Percentiles rank a stretch among this genome's conserved stretches.
Evolutionary conservation across 2,888 invertebrate species (phyloP).

Genomic region (Xestobium rufovillosum): DNA sequence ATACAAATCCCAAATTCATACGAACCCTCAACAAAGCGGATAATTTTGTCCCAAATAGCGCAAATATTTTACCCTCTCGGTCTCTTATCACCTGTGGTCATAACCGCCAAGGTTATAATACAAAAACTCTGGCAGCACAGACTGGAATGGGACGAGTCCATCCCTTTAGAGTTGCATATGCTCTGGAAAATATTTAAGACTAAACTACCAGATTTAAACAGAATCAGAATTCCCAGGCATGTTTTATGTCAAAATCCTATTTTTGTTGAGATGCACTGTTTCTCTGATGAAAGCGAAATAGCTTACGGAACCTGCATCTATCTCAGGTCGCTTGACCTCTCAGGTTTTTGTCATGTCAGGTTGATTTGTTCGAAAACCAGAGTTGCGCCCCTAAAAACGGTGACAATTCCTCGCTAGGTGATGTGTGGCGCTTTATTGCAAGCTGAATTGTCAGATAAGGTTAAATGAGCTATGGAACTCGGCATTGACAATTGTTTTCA

Average conservation of each 20-base stretch:
- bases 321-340: constrained; percentile 3
- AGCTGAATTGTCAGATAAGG: constrained; percentile 18
- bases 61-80: constrained; percentile 14
- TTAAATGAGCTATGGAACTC: constrained; percentile 10
- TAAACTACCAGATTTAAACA: constrained; percentile 6
- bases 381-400: neutral
- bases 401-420: constrained; percentile 24
- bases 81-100: constrained; percentile 11
- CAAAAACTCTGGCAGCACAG: constrained; percentile 15
- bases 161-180: constrained; percentile 7
- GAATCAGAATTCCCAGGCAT: constrained; percentile 6
- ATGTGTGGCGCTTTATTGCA: constrained; percentile 27
- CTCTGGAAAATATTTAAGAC: constrained; percentile 5
- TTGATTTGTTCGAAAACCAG: neutral
- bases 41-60: no score
- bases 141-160: constrained; percentile 13
- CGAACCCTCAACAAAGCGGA: no score
- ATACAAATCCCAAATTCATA: no score
- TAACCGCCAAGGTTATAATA: constrained; percentile 13
- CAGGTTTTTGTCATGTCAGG: neutral
- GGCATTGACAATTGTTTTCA: constrained; percentile 10
- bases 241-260: no score
- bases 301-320: constrained; percentile 6
- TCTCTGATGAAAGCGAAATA: neutral
- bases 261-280: neutral